phyloP scores from a whole-genome alignment of 2,113 vertebrate genomes.

The Neolamprologus tretocephalus region DNA sequence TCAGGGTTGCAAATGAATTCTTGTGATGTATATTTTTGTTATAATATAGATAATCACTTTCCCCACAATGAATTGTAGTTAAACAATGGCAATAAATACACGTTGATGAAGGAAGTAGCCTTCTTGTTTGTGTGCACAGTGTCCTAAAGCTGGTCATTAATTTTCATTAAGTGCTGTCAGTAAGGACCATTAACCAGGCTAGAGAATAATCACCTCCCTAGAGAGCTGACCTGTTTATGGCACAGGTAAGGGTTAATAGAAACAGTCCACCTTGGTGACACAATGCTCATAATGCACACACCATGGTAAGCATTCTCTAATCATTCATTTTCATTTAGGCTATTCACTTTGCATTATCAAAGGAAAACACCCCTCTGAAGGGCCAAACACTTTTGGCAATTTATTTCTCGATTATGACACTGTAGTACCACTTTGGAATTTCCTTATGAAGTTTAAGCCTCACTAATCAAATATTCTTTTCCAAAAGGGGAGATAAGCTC shows the following conservation, averaged over 20 bases:
- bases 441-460: not conserved
- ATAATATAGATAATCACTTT: not conserved
- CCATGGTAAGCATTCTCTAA: not conserved
- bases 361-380: not conserved
- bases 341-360: not conserved
- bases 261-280: conserved; percentile 62
- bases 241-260: conserved; percentile 67
- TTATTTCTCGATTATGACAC: conserved; percentile 8
- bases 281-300: not conserved
- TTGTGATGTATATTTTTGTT: conserved; percentile 15
- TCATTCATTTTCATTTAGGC: conserved; percentile 13
- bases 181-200: conserved; percentile 73
- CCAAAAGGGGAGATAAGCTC: not conserved
- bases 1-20: not conserved
- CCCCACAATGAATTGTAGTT: not conserved
- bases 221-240: conserved; percentile 63
- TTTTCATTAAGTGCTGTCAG: conserved; percentile 74
- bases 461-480: conserved; percentile 1
- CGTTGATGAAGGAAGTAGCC: conserved; percentile 40
- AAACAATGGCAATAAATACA: conserved; percentile 20
- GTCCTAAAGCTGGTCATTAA: conserved; percentile 58
- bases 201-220: conserved; percentile 68
- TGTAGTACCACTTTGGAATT: not conserved
- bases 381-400: conserved; percentile 4
- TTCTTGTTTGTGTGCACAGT: conserved; percentile 19